phyloP scores from a whole-genome alignment of 2,113 vertebrate genomes.

The Gobius niger region DNA sequence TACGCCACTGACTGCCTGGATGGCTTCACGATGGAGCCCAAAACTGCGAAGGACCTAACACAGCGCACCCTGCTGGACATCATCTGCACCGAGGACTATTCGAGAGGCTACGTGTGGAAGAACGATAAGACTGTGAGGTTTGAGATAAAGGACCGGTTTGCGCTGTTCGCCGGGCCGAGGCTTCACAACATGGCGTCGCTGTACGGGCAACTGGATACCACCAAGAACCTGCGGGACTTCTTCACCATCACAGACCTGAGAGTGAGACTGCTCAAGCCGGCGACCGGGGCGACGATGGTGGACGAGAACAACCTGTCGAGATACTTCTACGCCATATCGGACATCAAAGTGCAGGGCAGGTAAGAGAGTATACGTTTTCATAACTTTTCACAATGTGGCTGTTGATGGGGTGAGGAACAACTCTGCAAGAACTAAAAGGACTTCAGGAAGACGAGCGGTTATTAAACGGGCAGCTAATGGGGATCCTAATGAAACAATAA shows the following conservation, averaged over 20 bases:
- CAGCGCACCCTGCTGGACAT: slow-evolving; percentile 94
- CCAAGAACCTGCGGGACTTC: slow-evolving; percentile 97
- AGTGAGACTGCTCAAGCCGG: slow-evolving; percentile 91
- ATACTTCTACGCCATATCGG: slow-evolving; percentile 98
- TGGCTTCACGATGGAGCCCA: slow-evolving; percentile 97
- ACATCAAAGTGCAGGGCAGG: slow-evolving; percentile 98
- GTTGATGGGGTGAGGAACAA: background rate
- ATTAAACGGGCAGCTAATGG: no score
- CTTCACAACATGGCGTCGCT: slow-evolving; percentile 98
- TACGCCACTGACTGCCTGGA: slow-evolving; percentile 98
- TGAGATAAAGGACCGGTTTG: slow-evolving; percentile 97
- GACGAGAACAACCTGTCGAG: slow-evolving; percentile 92
- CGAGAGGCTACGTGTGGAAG: slow-evolving; percentile 91
- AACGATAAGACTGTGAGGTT: slow-evolving; percentile 97
- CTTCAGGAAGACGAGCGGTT: no score
- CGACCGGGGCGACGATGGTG: slow-evolving; percentile 94
- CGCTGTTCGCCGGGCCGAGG: slow-evolving; percentile 93
- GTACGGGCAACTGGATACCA: slow-evolving; percentile 97
- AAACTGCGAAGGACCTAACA: slow-evolving; percentile 90
- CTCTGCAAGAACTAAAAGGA: no score
- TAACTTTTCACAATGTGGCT: no score
- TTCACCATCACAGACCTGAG: slow-evolving; percentile 98
- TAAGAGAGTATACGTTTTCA: slow-evolving; percentile 69
- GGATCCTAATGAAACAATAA: no score
- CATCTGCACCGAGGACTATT: slow-evolving; percentile 99